Conservation (phyloP, 2,797 vertebrate species). For the Fringilla coelebs region DNA sequence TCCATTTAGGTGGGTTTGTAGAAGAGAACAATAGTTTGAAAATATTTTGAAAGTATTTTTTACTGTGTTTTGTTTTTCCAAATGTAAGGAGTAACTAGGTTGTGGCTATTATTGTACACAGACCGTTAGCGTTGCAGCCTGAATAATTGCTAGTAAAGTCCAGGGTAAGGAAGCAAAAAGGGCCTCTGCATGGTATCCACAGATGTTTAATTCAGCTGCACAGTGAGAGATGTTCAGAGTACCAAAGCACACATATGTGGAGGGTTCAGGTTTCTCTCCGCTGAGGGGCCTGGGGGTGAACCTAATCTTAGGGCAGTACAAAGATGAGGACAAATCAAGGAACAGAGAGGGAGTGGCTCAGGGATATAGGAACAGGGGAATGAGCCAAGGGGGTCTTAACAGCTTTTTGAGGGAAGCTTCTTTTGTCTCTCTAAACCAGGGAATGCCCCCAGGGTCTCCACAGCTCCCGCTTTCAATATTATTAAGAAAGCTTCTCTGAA, state of each 20-base stretch:
- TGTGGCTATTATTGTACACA: neutral
- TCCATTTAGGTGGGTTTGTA: fast-evolving
- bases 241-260: neutral
- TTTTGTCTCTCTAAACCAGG: neutral
- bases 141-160: neutral
- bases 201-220: neutral
- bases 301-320: neutral
- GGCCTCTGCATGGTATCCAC: neutral
- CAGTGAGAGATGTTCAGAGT: neutral
- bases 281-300: neutral
- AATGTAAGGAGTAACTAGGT: neutral
- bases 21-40: neutral
- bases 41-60: neutral
- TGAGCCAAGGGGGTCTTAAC: neutral
- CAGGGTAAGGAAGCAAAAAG: neutral
- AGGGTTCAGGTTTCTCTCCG: neutral
- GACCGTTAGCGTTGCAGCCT: neutral
- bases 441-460: neutral
- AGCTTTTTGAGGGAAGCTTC: neutral
- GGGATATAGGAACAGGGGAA: neutral
- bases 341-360: neutral
- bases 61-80: neutral
- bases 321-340: neutral
- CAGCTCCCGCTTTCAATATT: neutral
- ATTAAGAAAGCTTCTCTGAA: neutral